Percentiles rank a stretch among this genome's conserved stretches.
Conservation (phyloP, 2,113 vertebrate species). For the Todiramphus saurophagus region DNA sequence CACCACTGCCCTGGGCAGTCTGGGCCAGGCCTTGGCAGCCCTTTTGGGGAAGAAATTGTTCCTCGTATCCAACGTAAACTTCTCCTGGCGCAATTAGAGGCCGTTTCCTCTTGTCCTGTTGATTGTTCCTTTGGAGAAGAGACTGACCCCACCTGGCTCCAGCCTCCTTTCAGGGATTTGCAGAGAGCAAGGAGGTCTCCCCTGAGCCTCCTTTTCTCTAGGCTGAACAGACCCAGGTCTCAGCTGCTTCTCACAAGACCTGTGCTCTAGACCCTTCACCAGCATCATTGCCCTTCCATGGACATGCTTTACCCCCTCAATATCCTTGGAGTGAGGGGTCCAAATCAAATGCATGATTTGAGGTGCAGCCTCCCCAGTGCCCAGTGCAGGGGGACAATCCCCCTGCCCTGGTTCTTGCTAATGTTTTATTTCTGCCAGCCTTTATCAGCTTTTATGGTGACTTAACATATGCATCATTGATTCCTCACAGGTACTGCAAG, state of each 20-base stretch:
- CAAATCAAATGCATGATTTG: not conserved
- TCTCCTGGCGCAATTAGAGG: not conserved
- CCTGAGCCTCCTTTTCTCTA: not conserved
- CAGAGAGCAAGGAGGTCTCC: rapidly evolving
- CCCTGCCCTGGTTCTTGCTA: not conserved
- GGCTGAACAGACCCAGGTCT: not conserved
- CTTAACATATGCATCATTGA: not conserved
- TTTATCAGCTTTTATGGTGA: not conserved
- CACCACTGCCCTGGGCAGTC: too few relatives aligned
- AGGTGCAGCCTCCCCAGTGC: not conserved
- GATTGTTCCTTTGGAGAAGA: not conserved
- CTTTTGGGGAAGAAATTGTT: too few relatives aligned
- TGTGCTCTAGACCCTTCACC: not conserved
- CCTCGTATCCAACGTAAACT: too few relatives aligned
- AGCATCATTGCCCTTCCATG: not conserved
- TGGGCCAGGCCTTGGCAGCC: too few relatives aligned
- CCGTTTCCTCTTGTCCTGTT: not conserved
- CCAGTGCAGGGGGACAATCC: rapidly evolving
- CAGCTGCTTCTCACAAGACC: not conserved
- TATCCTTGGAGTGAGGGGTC: not conserved
- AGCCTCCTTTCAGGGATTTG: not conserved
- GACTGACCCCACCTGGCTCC: not conserved
- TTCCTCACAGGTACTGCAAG: conserved; percentile 84
- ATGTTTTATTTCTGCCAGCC: not conserved
- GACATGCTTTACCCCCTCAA: not conserved